A percentile compares a stretch with the other conserved stretches of the same genome.
phyloP scores from a whole-genome alignment of 2,888 invertebrate species.

The Tenthredo notha region DNA sequence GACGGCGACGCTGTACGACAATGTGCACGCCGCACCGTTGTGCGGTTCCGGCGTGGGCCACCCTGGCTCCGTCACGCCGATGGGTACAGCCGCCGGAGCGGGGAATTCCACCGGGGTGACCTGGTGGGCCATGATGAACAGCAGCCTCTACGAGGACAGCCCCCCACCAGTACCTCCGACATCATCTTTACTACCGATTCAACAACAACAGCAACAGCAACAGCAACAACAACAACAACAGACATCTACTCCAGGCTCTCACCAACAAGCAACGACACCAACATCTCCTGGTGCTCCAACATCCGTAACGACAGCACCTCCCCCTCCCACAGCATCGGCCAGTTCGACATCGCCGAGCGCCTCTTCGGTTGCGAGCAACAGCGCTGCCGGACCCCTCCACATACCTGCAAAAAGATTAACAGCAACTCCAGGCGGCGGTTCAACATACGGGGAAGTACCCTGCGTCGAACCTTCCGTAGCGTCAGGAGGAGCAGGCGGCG shows the following conservation, averaged over 20 bases:
- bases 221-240: slow-evolving; percentile 61
- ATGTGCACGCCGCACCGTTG: slow-evolving; percentile 86
- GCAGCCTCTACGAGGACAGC: slow-evolving; percentile 88
- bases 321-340: slow-evolving; percentile 81
- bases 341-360: slow-evolving; percentile 84
- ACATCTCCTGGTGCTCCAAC: slow-evolving; percentile 79
- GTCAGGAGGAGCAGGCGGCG: slow-evolving; percentile 83
- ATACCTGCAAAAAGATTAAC: slow-evolving; percentile 91
- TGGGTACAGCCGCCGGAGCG: slow-evolving; percentile 87
- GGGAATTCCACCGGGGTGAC: slow-evolving; percentile 92
- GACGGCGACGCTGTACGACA: slow-evolving; percentile 92
- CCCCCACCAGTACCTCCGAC: slow-evolving; percentile 79
- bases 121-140: slow-evolving; percentile 91
- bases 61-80: slow-evolving; percentile 77
- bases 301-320: slow-evolving; percentile 70
- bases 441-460: slow-evolving; percentile 76
- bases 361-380: slow-evolving; percentile 81
- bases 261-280: slow-evolving; percentile 81
- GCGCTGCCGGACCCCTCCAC: slow-evolving; percentile 90
- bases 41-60: slow-evolving; percentile 79
- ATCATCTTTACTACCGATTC: slow-evolving; percentile 78
- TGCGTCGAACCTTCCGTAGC: slow-evolving; percentile 80
- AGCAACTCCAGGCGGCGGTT: slow-evolving; percentile 80
- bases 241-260: slow-evolving; percentile 74
- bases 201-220: slow-evolving; percentile 69